Percentiles rank a stretch among this genome's conserved stretches.
These are phyloP conservation scores for Drosophila picticornis DNA, from an alignment of 2,888 invertebrate genomes.

Conservation along the genomic window DNA sequence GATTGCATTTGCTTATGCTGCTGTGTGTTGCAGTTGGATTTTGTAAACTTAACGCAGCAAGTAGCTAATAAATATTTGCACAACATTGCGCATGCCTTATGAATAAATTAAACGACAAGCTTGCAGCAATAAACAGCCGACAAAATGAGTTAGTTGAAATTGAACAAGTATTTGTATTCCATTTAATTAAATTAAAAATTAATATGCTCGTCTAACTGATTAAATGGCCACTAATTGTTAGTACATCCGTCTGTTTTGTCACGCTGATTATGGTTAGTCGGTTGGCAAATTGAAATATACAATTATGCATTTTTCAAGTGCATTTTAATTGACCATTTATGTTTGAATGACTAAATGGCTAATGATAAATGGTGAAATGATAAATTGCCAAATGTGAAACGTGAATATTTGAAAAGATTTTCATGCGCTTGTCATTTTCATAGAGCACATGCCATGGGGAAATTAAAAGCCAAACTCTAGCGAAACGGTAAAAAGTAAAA, in stretches of 20 bases:
- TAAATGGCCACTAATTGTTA: slow-evolving; percentile 68
- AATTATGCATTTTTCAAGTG: slow-evolving; percentile 39
- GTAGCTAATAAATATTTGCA: slow-evolving; percentile 73
- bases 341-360: slow-evolving; percentile 11
- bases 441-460: slow-evolving; percentile 50
- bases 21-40: slow-evolving; percentile 16
- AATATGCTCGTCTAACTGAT: slow-evolving; percentile 64
- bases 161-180: slow-evolving; percentile 48
- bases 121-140: slow-evolving; percentile 6
- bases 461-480: slow-evolving; percentile 60
- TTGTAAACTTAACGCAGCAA: slow-evolving; percentile 29
- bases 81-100: slow-evolving; percentile 71
- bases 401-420: slow-evolving; percentile 17
- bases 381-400: slow-evolving; percentile 24
- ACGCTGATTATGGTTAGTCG: slow-evolving; percentile 64
- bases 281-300: slow-evolving; percentile 52
- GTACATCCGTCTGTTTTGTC: slow-evolving; percentile 16
- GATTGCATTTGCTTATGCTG: slow-evolving; percentile 13
- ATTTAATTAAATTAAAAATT: slow-evolving; percentile 65
- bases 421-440: slow-evolving; percentile 55
- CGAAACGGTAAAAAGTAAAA: slow-evolving; percentile 42
- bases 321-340: slow-evolving; percentile 57
- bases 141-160: slow-evolving; percentile 19
- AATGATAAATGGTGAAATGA: slow-evolving; percentile 28
- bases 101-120: slow-evolving; percentile 67